Evolutionary conservation across 2,797 vertebrate genomes (phyloP), one percentile per base, ranked within the genome.

Genomic region (Mormyrus proboscirostris): DNA sequence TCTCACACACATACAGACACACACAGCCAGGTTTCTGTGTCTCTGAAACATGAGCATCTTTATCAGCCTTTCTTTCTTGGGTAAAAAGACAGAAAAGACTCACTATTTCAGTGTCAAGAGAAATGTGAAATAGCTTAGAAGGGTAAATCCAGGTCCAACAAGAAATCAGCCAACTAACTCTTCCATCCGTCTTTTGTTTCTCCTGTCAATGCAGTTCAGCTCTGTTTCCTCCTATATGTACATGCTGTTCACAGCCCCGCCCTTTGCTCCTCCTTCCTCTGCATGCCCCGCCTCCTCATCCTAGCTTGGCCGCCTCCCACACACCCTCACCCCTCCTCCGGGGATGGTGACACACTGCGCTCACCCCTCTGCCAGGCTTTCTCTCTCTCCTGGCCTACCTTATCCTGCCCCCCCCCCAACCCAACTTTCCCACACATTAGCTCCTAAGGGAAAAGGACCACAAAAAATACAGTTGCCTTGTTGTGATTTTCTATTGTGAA

Each of bases 171-270:
- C 89, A 89, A 91, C 88, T 89, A 90, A 90, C 73, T 90, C 87
- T 88, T 90, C 85, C 88, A 90, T 53, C 89, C 84, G 87, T 91
- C 83, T 79, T 89, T 57, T 90, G 79, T 90, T 95, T 96, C 95
- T 94, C 95, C 93, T 94, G 96, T 97, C 96, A 97, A 97, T 97
- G 96, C 96, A 97, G 96, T 97, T 96, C 94, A 95, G 95, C 96
- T 96, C 95, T 96, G 94, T 97, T 95, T 95, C 93, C 93, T 93
- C 94, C 95, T 96, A 41, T 49, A 93, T 95, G 93, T 95, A 94
- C 94, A 95, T 95, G 93, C 93, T 92, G 92, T 92, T 91, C 93
- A 89, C 91, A 88, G 88, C 89, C 92, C 92, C 92, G 2, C 79
- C 79, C 79, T 85, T 90, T 91, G 88, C 50, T 88, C 90, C 91